A percentile compares a stretch with the other conserved stretches of the same genome.
Conservation (phyloP, 2,113 vertebrate genomes). For the Alligator sinensis region DNA sequence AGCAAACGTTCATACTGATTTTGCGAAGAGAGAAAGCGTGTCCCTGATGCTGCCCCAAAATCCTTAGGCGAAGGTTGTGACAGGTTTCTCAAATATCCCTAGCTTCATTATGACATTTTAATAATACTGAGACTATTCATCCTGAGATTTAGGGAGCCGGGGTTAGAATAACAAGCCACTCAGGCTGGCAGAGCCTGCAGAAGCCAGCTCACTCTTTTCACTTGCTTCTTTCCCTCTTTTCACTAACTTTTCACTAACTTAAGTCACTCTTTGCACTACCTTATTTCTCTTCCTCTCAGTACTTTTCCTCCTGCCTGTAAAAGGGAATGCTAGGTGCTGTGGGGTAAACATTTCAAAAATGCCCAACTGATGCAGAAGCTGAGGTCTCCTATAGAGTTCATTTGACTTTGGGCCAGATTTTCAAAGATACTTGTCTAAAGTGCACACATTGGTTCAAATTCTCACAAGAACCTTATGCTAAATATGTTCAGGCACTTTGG, state of each 20-base stretch:
- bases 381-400: not conserved
- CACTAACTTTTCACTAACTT: too few species aligned
- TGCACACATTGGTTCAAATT: too few species aligned
- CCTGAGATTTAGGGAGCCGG: conserved; percentile 28
- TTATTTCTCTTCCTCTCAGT: not conserved
- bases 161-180: not conserved
- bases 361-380: not conserved
- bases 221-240: not conserved
- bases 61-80: not conserved
- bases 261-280: too few species aligned
- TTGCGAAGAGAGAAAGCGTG: conserved; percentile 35
- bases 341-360: not conserved
- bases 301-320: not conserved
- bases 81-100: conserved; percentile 38
- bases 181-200: conserved; percentile 2
- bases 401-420: not conserved
- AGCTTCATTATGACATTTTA: conserved; percentile 52
- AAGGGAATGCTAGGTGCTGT: not conserved
- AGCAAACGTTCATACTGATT: not conserved
- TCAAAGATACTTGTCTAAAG: not conserved
- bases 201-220: not conserved
- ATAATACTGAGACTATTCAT: conserved; percentile 60
- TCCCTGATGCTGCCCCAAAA: not conserved
- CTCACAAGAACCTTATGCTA: not conserved
- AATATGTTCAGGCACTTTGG: not conserved